Evolutionary conservation across 2,113 vertebrate species (phyloP), one percentile per base, ranked within the genome.

Genomic region (Atlantisia rogersi): DNA sequence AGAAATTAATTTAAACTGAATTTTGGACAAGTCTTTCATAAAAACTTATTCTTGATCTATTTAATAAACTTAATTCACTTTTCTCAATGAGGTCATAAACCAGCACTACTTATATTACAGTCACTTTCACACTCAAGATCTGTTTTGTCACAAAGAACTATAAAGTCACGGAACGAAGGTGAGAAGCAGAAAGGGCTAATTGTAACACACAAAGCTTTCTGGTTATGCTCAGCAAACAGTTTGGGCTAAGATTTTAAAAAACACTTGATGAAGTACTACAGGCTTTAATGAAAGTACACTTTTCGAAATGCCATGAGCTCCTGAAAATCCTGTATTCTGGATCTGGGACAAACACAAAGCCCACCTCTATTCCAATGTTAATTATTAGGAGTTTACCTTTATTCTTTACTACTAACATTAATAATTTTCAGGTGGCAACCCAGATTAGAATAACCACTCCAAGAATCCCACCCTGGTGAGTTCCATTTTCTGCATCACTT

Each of bases 111-210:
- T 81, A 76, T n/a, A 79, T 91, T 92, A 78, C 94, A 97, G 95
- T 96, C 96, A 92, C 96, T 96, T 97, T 94, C 94, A 87, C 21
- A 35, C 94, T 95, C 79, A 97, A 92, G 96, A 86, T 93, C 91
- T 46, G 76, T 93, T 97, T 96, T 53, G 50, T 97, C 96, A 98
- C 68, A 76, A 52, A 88, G 73, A 96, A 82, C 86, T 76, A 73
- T 76, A 91, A 91, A 92, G 80, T 91, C 82, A 73, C 46, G 59
- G 56, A 84, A 87, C 11, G 68, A 93, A 86, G 82, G 78, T 62
- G 86, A 71, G 75, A 95, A 88, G 71, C 75, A 97, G 87, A 97
- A 94, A 94, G 90, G 37, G 80, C 46, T 70, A 88, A 90, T 81
- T 96, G 87, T 82, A 71, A 95, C 63, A 94, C 78, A 90, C 81